Evolutionary conservation across 2,113 vertebrate species (phyloP), one percentile per base, ranked within the genome.

Genomic region (Morone saxatilis): DNA sequence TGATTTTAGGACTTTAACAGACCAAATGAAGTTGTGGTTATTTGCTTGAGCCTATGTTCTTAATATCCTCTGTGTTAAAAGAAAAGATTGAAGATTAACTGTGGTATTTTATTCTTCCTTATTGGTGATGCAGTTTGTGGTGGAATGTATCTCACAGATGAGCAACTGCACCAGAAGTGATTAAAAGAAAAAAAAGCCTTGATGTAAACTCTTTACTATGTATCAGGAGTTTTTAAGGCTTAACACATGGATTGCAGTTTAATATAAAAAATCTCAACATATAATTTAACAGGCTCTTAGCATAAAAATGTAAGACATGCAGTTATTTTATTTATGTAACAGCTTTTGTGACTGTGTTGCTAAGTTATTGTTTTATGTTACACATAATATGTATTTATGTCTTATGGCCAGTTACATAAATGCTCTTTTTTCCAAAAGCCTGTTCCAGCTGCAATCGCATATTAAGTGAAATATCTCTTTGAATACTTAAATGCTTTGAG

Each of bases 251-350:
- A 12, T 38, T 20, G 57, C 36, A 25, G n/a, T 47, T 36, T 54
- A 20, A 63, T 38, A 19, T 57, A 16, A 6, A 22, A 22, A 6
- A 69, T 50, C 31, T 59, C 17, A 45, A 63, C 68, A 17, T 66
- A 38, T 57, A 50, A 70, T 61, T 80, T 25, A 57, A 40, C 3
- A 20, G 40, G 68, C 50, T 51, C 19, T 74, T 4, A 74, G 12
- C 57, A 22, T 9, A 47, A 11, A 12, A 47, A 47, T 59, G 7
- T 2, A 1, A 7, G 5, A 40, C 41, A 31, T 45, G 36, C 20
- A 48, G 41, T 12, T 9, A 17, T 20, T 45, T 47, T 22, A 41
- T 56, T 65, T 72, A 80, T 40, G 38, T 71, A 54, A 71, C 50
- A 47, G 59, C 22, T 5, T n/a, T 70, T 72, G 48, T 56, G 57